Conservation (phyloP, 1,140 invertebrate genomes). For the Lutraria rhynchaena region DNA sequence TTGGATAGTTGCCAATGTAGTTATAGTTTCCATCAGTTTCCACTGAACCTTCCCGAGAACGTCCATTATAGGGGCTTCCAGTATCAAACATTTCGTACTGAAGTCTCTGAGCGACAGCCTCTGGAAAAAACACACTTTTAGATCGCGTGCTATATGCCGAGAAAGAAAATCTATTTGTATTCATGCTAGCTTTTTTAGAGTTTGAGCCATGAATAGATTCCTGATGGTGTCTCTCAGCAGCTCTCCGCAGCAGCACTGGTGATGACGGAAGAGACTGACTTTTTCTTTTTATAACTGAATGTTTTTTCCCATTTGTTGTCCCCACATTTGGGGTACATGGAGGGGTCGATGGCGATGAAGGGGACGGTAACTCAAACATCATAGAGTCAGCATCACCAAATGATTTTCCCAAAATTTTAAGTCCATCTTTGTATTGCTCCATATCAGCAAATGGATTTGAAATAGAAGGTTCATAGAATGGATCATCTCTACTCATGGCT, state of each 20-base stretch:
- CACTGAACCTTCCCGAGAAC: conserved; percentile 40
- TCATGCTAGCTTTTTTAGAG: conserved; percentile 58
- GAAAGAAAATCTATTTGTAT: conserved; percentile 53
- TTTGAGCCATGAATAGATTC: conserved; percentile 76
- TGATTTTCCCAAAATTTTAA: conserved; percentile 75
- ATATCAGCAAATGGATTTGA: conserved; percentile 78
- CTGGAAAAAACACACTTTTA: conserved; percentile 71
- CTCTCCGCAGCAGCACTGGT: conserved; percentile 74
- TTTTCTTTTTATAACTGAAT: conserved; percentile 39
- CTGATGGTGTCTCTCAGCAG: conserved; percentile 76
- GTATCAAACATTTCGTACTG: conserved; percentile 64
- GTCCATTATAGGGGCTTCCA: conserved; percentile 39
- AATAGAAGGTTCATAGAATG: conserved; percentile 77
- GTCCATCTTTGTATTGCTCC: conserved; percentile 73
- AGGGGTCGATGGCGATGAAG: conserved; percentile 70
- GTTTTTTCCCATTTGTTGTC: conserved; percentile 38
- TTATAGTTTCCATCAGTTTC: conserved; percentile 41
- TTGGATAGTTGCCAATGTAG: conserved; percentile 25
- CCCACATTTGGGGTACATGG: conserved; percentile 70
- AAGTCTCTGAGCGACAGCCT: conserved; percentile 65
- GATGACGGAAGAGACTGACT: conserved; percentile 78
- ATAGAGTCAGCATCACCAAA: conserved; percentile 62
- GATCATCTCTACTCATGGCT: conserved; percentile 80
- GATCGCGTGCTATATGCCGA: conserved; percentile 63
- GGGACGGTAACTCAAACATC: conserved; percentile 70